A percentile compares a stretch with the other conserved stretches of the same genome.
These are phyloP conservation scores for Pristiophorus japonicus DNA, from an alignment of 2,113 vertebrate species.

Conservation along the genomic window DNA sequence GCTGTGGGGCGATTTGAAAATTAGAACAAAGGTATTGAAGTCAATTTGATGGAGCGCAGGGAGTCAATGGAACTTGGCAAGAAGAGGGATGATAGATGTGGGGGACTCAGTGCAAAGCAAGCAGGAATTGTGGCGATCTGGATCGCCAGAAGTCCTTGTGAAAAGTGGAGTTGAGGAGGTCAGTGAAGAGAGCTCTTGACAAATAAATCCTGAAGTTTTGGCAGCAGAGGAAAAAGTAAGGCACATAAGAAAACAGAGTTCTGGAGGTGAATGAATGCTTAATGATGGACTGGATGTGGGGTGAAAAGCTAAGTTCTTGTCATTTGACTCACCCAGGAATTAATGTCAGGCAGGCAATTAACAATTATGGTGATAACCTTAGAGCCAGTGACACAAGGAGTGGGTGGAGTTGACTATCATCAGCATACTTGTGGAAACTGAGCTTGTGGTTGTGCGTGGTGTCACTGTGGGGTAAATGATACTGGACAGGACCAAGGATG, in stretches of 20 bases:
- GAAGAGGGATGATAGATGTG: neutral
- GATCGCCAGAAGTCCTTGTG: neutral
- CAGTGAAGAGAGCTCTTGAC: neutral
- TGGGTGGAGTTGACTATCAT: neutral
- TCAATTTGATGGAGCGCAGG: neutral
- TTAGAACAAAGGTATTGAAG: no score
- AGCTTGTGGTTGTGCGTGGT: no score
- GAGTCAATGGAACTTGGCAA: neutral
- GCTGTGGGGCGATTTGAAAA: no score
- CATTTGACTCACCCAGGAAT: neutral
- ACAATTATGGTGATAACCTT: neutral
- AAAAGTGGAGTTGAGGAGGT: neutral
- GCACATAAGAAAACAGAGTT: neutral
- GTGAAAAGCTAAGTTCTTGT: no score
- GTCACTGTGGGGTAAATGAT: no score
- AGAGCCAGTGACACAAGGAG: neutral
- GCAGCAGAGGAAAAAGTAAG: neutral
- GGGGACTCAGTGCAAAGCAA: neutral
- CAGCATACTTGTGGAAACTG: neutral
- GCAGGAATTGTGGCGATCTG: no score
- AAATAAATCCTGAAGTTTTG: neutral
- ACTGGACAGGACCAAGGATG: no score
- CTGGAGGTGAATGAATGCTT: neutral
- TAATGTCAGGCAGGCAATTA: neutral
- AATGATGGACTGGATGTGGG: neutral